These are phyloP conservation scores for Drosophila incognita DNA, from an alignment of 2,888 invertebrate species.

Conservation along the genomic window DNA sequence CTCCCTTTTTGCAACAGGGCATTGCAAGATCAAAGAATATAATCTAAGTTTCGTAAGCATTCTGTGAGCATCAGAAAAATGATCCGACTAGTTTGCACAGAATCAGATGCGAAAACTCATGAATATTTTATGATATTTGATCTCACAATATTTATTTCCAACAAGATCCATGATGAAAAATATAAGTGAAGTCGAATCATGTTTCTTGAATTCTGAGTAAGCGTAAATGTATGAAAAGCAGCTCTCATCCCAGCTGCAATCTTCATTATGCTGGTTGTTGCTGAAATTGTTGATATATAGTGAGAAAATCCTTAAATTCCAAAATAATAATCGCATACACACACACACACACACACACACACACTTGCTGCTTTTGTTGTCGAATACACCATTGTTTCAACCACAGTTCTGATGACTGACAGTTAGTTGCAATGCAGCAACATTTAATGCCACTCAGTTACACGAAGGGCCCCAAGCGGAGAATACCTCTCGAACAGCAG, in stretches of 20 bases:
- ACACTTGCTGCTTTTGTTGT: background rate
- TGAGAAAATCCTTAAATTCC: rapidly evolving
- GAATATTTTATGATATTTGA: background rate
- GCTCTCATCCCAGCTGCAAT: background rate
- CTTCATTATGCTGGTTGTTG: background rate
- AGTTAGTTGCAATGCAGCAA: background rate
- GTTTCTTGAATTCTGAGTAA: background rate
- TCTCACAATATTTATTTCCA: background rate
- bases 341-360: background rate
- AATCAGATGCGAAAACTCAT: too few species aligned
- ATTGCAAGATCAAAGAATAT: background rate
- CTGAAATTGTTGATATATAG: background rate
- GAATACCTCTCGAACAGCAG: constrained; percentile 26
- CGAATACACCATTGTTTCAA: background rate
- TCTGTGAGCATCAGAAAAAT: background rate
- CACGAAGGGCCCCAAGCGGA: constrained; percentile 20
- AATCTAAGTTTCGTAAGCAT: background rate
- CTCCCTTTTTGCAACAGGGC: background rate
- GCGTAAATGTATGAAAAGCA: background rate
- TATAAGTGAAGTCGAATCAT: background rate
- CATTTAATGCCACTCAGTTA: constrained; percentile 28
- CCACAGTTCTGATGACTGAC: background rate
- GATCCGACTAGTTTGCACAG: too few species aligned
- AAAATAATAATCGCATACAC: background rate
- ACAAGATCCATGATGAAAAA: background rate